phyloP scores from a whole-genome alignment of 2,113 vertebrate species.

The Dipodomys stephensi region DNA sequence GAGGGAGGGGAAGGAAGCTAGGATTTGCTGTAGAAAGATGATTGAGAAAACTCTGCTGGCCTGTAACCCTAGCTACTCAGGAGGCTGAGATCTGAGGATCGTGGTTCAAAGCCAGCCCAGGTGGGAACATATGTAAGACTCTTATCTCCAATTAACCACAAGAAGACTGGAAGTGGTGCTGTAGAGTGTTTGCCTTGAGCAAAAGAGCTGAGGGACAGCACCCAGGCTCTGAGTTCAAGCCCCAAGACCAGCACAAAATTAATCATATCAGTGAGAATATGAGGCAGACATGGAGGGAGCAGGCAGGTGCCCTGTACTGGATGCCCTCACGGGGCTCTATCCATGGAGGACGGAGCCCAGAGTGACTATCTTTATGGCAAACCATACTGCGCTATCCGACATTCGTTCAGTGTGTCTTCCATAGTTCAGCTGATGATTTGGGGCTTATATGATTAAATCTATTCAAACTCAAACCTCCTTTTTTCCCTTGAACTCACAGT shows the following conservation, averaged over 20 bases:
- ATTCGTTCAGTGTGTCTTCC: no score
- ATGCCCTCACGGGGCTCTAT: background rate
- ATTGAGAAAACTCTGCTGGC: no score
- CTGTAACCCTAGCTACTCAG: no score
- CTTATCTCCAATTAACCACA: no score
- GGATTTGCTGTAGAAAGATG: background rate
- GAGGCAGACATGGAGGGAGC: rapidly evolving
- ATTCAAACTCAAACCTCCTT: background rate
- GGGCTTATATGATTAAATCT: background rate
- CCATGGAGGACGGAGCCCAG: background rate
- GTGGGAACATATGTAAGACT: no score
- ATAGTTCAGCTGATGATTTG: background rate
- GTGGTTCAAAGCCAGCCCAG: no score
- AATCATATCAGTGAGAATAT: rapidly evolving
- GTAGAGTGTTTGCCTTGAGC: no score
- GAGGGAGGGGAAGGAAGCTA: background rate
- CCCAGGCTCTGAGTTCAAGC: no score
- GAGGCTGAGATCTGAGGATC: no score
- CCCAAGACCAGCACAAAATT: background rate
- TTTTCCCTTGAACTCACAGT: background rate
- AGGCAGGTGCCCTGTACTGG: no score
- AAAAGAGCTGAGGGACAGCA: no score
- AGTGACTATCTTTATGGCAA: background rate
- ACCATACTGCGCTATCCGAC: rapidly evolving
- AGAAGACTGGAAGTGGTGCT: no score